phyloP scores from a whole-genome alignment of 2,888 invertebrate species.

The Drosophila algonquin region DNA sequence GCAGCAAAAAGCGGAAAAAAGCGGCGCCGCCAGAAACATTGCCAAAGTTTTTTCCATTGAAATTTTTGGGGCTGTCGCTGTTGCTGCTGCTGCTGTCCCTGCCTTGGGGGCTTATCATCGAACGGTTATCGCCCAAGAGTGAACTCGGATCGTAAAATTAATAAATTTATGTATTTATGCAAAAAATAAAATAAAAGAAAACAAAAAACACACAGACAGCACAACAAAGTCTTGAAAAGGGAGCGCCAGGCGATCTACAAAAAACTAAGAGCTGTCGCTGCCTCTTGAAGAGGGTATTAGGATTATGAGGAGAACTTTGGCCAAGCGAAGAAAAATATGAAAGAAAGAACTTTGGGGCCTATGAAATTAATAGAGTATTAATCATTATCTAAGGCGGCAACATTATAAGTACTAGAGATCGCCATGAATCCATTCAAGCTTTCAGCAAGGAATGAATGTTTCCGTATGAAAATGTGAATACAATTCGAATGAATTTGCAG shows the following conservation, averaged over 20 bases:
- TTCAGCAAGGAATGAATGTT: neutral
- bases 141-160: conserved; percentile 41
- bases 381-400: too few relatives aligned
- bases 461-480: neutral
- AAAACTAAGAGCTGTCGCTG: conserved; percentile 16
- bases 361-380: too few relatives aligned
- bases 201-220: conserved; percentile 15
- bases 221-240: conserved; percentile 42
- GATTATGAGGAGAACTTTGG: neutral
- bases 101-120: conserved; percentile 50
- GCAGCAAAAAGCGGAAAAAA: neutral
- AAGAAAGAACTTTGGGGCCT: neutral
- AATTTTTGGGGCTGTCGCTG: conserved; percentile 5
- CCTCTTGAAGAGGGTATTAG: neutral
- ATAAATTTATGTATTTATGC: conserved; percentile 68
- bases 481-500: neutral
- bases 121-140: conserved; percentile 44
- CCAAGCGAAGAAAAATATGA: neutral
- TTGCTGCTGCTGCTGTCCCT: neutral
- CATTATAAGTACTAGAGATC: too few relatives aligned
- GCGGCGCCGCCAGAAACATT: conserved; percentile 22
- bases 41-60: conserved; percentile 28
- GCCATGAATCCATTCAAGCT: too few relatives aligned
- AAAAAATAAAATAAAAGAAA: conserved; percentile 31
- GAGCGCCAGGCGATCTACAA: conserved; percentile 54